Evolutionary conservation across 1,140 invertebrate species (phyloP), one percentile per base, ranked within the genome.

Genomic region (Aphelenchoides fujianensis): DNA sequence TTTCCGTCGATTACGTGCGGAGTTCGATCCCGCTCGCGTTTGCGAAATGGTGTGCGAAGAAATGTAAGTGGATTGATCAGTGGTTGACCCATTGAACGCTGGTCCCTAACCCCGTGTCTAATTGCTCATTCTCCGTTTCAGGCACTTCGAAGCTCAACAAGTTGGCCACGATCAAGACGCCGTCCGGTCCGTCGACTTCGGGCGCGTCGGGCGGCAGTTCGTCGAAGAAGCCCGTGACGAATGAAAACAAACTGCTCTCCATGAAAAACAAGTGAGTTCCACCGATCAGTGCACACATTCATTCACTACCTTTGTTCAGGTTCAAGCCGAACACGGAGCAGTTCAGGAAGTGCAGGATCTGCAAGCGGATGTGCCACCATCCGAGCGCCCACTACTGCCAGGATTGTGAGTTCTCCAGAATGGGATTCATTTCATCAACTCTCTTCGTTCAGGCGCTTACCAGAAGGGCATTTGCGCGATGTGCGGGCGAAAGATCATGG

Each of bases 381-480:
- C 48, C 76, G 30, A 57, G 52, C 2, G 74, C 74, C 16, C 48
- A 76, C 69, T 76, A 77, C 53, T 76, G 74, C 59, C 72, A 75
- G 66, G 73, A 48, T 52, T 75, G 36, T 23, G 7, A 62, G 0
- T 54, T 28, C 27, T n/a, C n/a, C n/a, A n/a, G 32, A 67, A 2
- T 31, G n/a, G 19, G 54, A 55, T 68, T 9, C 23, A 64, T 27
- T 54, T 48, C 27, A 0, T 37, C 28, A 73, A 71, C 27, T 23
- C 1, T 71, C 0, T 67, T 53, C 62, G 7, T 68, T 61, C 67
- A 68, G 66, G 72, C n/a, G 41, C 71, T 12, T 76, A 73, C 69
- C 74, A 77, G 54, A 77, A 77, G 62, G 74, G 75, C 19, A 77
- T 77, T 32, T 77, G 75, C 59, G 52, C 69, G 27, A 74, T 78